Evolutionary conservation across 2,113 vertebrate species (phyloP).

Genomic region (Phalacrocorax pelagicus): DNA sequence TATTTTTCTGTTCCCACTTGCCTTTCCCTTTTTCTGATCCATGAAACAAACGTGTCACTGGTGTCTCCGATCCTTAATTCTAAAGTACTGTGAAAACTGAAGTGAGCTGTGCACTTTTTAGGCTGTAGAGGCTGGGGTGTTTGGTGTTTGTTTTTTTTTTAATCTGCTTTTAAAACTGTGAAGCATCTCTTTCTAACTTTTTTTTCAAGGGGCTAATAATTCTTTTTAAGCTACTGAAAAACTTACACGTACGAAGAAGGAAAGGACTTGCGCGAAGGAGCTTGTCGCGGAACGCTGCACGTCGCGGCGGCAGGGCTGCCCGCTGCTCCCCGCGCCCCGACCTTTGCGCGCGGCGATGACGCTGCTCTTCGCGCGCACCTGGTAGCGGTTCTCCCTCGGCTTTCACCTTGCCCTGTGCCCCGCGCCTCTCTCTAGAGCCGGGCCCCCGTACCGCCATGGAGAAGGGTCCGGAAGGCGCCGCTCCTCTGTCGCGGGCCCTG

Average conservation of each 20-base stretch:
- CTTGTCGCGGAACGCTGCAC: neutral
- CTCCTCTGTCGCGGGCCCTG: neutral
- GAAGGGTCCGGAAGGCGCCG: neutral
- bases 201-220: neutral
- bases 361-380: no score
- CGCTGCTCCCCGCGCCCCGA: neutral
- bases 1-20: neutral
- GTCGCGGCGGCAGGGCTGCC: no score
- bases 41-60: neutral
- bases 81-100: neutral
- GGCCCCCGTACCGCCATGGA: no score
- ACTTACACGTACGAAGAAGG: fast-evolving
- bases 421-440: no score
- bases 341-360: no score
- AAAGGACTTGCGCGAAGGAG: no score
- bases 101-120: neutral
- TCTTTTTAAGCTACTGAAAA: neutral
- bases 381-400: neutral
- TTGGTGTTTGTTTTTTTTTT: neutral
- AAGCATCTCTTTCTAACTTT: neutral
- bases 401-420: neutral
- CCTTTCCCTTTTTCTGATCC: neutral
- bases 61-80: neutral
- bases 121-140: neutral
- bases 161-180: neutral